Base-by-base conservation (phyloP, 2,113 vertebrate species). In the Nerophis lumbriciformis region DNA sequence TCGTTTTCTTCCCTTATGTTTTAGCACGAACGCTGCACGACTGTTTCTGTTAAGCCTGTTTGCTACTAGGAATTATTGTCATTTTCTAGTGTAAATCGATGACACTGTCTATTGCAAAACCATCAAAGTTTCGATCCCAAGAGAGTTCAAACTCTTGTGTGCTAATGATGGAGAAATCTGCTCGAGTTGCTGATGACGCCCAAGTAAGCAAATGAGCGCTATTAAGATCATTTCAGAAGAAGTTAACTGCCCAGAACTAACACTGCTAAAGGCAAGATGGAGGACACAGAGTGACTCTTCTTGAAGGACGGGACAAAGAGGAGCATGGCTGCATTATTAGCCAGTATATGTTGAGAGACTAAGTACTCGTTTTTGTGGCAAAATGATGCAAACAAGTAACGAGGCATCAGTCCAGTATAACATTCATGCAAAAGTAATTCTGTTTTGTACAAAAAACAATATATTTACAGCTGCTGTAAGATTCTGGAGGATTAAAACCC, bases 191-290 rank as follows among this genome's bases (percentile, higher is more conserved):
- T 90, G 88, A 89, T 90, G 87, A 90, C 87, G 87, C 87, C 87
- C 67, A 77, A 88, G 85, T 84, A 82, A 83, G 83, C 90, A 88
- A 90, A 91, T 90, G 89, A 89, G 87, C 87, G 85, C 87, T 86
- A 90, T 91, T 90, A 90, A 90, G 82, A 90, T 87, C 87, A 87
- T 88, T 88, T 85, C 86, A 88, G 87, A 85, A 73, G 87, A 88
- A 91, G 90, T 91, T 90, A 92, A 91, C 90, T 89, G 89, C 88
- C 88, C 89, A 92, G 88, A 90, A 90, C 90, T 90, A 91, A 91
- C 90, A 88, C 81, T 76, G 88, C 89, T 87, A 88, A 89, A 88
- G 87, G 89, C 89, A 88, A 88, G 88, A 86, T 86, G 88, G 85
- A 83, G 88, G 80, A 86, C 85, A 87, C 86, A 82, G 55, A 10